Percentiles rank a stretch among this genome's conserved stretches.
These are phyloP conservation scores for Calameuta pallipes DNA, from an alignment of 2,888 invertebrate genomes.

Conservation along the genomic window DNA sequence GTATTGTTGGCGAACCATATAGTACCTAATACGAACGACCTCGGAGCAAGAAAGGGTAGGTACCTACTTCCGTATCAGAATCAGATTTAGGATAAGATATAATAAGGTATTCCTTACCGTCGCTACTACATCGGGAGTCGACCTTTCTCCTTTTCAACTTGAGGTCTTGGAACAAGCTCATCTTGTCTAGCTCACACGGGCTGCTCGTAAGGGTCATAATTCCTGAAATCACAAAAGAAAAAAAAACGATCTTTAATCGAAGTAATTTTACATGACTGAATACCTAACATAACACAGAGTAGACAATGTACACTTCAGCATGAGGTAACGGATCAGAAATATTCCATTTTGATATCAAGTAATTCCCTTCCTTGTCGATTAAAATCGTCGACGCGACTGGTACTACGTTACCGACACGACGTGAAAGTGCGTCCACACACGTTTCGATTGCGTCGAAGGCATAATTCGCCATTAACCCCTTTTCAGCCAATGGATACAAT, in stretches of 20 bases:
- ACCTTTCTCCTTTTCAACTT: conserved; percentile 98
- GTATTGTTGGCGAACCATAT: background rate
- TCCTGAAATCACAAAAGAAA: conserved; percentile 72
- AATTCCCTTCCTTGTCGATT: conserved; percentile 13
- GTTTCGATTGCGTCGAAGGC: conserved; percentile 45
- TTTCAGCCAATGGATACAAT: conserved; percentile 50
- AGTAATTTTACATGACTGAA: background rate
- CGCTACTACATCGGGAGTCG: conserved; percentile 95
- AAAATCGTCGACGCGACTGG: conserved; percentile 13
- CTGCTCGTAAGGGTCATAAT: conserved; percentile 98
- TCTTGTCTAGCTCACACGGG: conserved; percentile 97
- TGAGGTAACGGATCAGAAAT: background rate
- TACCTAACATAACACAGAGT: background rate
- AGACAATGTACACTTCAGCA: background rate
- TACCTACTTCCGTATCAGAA: conserved; percentile 12
- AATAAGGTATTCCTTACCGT: conserved; percentile 75
- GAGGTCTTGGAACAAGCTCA: conserved; percentile 99
- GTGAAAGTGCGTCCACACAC: conserved; percentile 38
- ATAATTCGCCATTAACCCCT: conserved; percentile 51
- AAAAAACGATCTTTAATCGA: conserved; percentile 1
- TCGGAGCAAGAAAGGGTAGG: conserved; percentile 21
- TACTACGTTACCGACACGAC: background rate
- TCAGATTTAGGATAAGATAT: background rate
- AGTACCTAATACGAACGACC: conserved; percentile 7
- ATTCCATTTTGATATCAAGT: background rate